Conservation (phyloP, 2,113 vertebrate genomes). For the Oostethus manadensis region DNA sequence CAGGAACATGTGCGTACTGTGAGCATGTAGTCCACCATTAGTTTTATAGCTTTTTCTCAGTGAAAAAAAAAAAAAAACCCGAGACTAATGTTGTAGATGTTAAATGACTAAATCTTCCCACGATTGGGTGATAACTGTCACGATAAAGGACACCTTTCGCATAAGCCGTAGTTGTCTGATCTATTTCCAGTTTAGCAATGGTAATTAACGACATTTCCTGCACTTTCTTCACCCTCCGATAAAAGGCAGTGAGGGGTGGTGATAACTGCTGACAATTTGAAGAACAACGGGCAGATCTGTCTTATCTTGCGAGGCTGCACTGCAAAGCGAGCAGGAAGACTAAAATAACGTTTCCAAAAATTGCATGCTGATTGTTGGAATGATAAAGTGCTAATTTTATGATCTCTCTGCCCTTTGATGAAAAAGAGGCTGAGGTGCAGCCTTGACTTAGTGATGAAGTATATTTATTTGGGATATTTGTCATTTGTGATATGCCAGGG, state of each 20-base stretch:
- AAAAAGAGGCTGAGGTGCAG: constrained; percentile 7
- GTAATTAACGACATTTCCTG: constrained; percentile 15
- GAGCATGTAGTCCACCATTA: background rate
- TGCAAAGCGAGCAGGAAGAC: constrained; percentile 9
- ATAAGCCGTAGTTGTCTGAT: background rate
- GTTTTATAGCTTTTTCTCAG: background rate
- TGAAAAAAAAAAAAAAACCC: no score
- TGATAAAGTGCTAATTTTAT: constrained; percentile 54
- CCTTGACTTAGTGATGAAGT: constrained; percentile 35
- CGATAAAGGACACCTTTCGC: constrained; percentile 1
- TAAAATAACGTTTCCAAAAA: constrained; percentile 47
- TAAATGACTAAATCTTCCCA: background rate
- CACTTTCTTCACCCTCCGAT: constrained; percentile 7
- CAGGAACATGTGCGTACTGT: no score
- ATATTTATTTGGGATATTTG: constrained; percentile 46
- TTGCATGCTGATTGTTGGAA: constrained; percentile 53
- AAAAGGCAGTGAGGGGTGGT: constrained; percentile 17
- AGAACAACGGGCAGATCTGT: constrained; percentile 16
- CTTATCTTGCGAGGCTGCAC: constrained; percentile 13
- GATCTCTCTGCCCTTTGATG: constrained; percentile 22
- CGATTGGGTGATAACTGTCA: background rate
- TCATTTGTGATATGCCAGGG: no score
- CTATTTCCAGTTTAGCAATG: constrained; percentile 1
- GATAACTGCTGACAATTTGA: constrained; percentile 27
- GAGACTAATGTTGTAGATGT: background rate